Evolutionary conservation across 2,797 vertebrate genomes (phyloP).

Genomic region (Paguma larvata): DNA sequence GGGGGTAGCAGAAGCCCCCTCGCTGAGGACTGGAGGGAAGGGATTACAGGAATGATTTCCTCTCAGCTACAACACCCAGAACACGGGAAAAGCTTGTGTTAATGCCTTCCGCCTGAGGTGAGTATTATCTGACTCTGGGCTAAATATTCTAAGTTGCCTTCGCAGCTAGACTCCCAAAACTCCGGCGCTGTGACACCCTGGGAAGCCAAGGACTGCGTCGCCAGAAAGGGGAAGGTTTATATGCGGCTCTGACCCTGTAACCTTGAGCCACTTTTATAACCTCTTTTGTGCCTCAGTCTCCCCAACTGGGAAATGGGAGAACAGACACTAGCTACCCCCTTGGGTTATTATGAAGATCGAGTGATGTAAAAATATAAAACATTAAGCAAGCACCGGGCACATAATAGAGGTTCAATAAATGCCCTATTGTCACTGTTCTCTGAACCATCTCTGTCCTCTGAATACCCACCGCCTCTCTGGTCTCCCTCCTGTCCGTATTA

Average conservation of each 20-base stretch:
- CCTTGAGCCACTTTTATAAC: neutral
- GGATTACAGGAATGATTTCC: constrained; percentile 44
- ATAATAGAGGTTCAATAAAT: neutral
- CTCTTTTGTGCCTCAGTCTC: neutral
- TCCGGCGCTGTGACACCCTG: neutral
- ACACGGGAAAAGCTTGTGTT: constrained; percentile 8
- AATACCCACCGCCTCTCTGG: neutral
- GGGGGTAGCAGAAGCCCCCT: constrained; percentile 11
- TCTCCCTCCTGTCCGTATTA: neutral
- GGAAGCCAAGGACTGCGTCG: fast-evolving
- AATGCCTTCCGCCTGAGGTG: constrained; percentile 26
- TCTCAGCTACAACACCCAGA: neutral
- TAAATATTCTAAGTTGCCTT: neutral
- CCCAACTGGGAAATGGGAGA: neutral
- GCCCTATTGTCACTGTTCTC: neutral
- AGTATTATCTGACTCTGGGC: neutral
- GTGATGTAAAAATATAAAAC: neutral
- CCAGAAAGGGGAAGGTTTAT: neutral
- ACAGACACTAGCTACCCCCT: neutral
- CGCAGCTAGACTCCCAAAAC: neutral
- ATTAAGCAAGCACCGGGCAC: neutral
- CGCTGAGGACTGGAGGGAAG: neutral
- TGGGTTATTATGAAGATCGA: neutral
- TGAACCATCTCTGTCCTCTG: neutral
- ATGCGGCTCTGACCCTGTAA: neutral